These are phyloP conservation scores for Coreius guichenoti DNA, from an alignment of 2,797 vertebrate genomes.

Conservation along the genomic window DNA sequence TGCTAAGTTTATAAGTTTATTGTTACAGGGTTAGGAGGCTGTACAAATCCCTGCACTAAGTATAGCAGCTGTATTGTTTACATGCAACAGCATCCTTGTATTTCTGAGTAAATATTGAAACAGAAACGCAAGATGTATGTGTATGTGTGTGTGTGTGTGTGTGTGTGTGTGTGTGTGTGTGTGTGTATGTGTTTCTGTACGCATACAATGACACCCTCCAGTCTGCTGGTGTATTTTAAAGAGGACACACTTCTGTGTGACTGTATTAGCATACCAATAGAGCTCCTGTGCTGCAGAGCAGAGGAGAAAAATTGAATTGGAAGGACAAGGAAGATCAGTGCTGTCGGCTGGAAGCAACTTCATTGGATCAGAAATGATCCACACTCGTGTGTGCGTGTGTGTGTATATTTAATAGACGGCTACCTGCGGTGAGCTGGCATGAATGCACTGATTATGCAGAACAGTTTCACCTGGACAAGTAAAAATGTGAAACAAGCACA, in stretches of 20 bases:
- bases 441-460: conserved; percentile 51
- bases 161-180: neutral
- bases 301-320: conserved; percentile 43
- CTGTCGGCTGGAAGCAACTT: conserved; percentile 18
- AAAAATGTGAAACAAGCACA: conserved; percentile 22
- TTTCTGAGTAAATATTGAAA: conserved; percentile 22
- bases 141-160: neutral
- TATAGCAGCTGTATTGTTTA: conserved; percentile 5
- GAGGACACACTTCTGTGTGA: conserved; percentile 36
- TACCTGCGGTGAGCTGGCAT: conserved; percentile 38
- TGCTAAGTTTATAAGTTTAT: neutral
- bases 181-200: conserved; percentile 25
- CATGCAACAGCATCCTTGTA: conserved; percentile 7
- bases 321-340: conserved; percentile 31
- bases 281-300: conserved; percentile 33
- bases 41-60: neutral
- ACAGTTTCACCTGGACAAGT: conserved; percentile 42
- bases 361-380: conserved; percentile 33
- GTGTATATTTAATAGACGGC: conserved; percentile 23
- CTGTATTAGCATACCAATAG: conserved; percentile 53
- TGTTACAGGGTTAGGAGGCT: neutral
- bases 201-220: conserved; percentile 46
- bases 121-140: neutral
- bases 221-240: conserved; percentile 50
- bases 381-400: conserved; percentile 9